Percentiles rank a stretch among this genome's conserved stretches.
Evolutionary conservation across 1,140 invertebrate species (phyloP).

Genomic region (Sarcophaga peregrina): DNA sequence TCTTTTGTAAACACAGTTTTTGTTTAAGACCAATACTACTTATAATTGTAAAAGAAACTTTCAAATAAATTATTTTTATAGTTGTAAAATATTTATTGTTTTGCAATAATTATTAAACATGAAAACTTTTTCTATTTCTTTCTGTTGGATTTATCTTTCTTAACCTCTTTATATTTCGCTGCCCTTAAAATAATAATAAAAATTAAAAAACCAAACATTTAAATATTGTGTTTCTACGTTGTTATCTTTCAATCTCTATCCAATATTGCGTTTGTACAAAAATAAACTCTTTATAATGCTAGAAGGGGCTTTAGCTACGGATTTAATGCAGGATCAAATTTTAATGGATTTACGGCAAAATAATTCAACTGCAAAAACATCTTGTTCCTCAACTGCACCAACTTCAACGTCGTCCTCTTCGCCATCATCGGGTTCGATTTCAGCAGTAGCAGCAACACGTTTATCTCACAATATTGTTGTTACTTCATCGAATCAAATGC

Average conservation of each 20-base stretch:
- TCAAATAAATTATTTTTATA: too few species aligned
- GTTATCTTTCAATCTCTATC: background rate
- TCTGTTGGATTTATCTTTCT: too few species aligned
- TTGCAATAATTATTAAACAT: too few species aligned
- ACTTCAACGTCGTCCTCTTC: background rate
- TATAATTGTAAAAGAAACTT: too few species aligned
- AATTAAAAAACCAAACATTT: too few species aligned
- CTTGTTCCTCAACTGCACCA: background rate
- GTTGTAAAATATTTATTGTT: too few species aligned
- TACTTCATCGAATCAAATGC: background rate
- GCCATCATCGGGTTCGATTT: background rate
- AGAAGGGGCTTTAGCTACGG: background rate
- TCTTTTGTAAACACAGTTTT: too few species aligned
- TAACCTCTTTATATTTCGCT: background rate
- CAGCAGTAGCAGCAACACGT: background rate
- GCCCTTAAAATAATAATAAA: too few species aligned
- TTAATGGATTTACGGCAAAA: constrained; percentile 33
- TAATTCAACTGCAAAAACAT: constrained; percentile 23
- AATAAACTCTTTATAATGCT: background rate
- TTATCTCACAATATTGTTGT: constrained; percentile 6
- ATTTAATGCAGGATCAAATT: constrained; percentile 33
- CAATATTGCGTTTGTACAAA: background rate
- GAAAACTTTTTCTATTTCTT: too few species aligned
- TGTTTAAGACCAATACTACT: too few species aligned
- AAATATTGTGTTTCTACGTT: background rate